Evolutionary conservation across 2,888 invertebrate genomes (phyloP), one percentile per base, ranked within the genome.

Genomic region (Cryptus armator): DNA sequence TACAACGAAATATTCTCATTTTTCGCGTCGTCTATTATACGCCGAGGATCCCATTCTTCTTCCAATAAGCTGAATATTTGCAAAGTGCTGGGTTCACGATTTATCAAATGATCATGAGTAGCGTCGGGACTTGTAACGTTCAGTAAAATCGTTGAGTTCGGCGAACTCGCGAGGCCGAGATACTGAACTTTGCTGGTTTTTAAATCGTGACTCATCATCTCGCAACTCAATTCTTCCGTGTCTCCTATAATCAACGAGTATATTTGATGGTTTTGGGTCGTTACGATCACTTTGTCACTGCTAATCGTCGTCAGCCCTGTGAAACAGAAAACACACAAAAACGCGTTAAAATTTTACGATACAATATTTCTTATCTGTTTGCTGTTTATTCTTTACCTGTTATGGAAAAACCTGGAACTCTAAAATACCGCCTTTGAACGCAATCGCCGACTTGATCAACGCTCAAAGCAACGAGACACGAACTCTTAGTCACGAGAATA

Each of bases 81-180:
- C 2, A 92, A 10, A 51, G 83, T 89, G 7, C 91, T 92, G 16
- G 94, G 93, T 70, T 94, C 94, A 10, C 92, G 90, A 67, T 89
- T 86, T 2, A 91, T 86, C 44, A 94, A 84, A 87, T 94, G 94
- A 87, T 94, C 94, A 79, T 92, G 92, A 19, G 89, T 85, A 5
- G 82, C 84, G 72, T 90, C 91, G 1, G 94, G 94, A 87, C 91
- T 93, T 3, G 91, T 91, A 29, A 93, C 79, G 66, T 89, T 89
- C 5, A 89, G 44, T 29, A 92, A 89, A 24, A 92, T 86, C 9
- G 86, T 66, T 62, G 86, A 86, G 77, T 89, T 93, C 44, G 77
- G 83, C 1, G 93, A 93, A 86, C 86, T 83, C 2, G 91, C 86
- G 5, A 93, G 84, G 4, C 93, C 93, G 3, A 93, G 82, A 86